phyloP scores from a whole-genome alignment of 1,140 invertebrate species.

The Plutomurus gul region DNA sequence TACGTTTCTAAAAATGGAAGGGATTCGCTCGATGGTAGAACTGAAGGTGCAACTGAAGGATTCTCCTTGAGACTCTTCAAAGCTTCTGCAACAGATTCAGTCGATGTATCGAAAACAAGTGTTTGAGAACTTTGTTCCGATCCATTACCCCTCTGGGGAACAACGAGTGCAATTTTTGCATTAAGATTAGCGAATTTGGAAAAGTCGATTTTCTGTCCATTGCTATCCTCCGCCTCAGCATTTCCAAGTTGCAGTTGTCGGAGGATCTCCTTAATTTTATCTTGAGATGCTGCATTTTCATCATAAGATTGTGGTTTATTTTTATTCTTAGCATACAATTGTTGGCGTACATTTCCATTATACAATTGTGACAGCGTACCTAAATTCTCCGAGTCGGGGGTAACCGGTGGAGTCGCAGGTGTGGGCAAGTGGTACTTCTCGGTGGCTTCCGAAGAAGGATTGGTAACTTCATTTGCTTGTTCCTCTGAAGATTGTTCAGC shows the following conservation, averaged over 20 bases:
- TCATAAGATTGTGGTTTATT: background rate
- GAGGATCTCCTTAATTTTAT: conserved; percentile 34
- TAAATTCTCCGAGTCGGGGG: background rate
- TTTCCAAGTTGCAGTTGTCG: conserved; percentile 14
- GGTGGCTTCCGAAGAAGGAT: background rate
- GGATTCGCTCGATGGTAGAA: background rate
- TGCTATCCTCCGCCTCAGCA: conserved; percentile 32
- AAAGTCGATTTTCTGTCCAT: conserved; percentile 36
- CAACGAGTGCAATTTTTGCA: background rate
- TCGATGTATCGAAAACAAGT: background rate
- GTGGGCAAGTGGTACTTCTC: conserved; percentile 21
- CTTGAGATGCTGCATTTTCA: conserved; percentile 25
- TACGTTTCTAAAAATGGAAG: background rate
- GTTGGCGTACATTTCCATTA: conserved; percentile 36
- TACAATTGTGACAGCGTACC: conserved; percentile 37
- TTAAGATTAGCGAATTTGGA: background rate
- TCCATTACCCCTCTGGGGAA: background rate
- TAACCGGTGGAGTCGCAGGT: background rate
- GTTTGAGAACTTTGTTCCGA: background rate
- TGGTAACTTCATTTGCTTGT: background rate
- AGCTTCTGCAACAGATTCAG: background rate
- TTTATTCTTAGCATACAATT: conserved; percentile 10
- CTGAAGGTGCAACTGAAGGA: background rate
- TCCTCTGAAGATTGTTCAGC: background rate
- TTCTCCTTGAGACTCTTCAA: background rate